Percentiles rank a stretch among this genome's conserved stretches.
phyloP scores from a whole-genome alignment of 1,140 invertebrate genomes.

The Camponotus floridanus region DNA sequence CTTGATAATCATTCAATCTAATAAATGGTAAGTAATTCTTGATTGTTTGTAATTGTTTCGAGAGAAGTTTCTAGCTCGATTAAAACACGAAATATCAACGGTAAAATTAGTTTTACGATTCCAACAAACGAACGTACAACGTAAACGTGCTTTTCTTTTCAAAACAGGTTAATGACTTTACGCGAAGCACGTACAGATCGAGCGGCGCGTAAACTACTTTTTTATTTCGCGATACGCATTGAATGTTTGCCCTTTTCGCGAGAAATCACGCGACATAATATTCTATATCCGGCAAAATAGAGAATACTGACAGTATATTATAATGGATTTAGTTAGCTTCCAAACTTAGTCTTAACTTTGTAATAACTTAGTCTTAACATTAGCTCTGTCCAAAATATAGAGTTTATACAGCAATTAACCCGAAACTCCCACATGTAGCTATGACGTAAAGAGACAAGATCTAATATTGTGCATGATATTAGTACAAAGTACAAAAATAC shows the following conservation, averaged over 20 bases:
- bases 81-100: background rate
- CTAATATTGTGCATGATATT: background rate
- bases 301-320: constrained; percentile 41
- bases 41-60: constrained; percentile 3
- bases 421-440: constrained; percentile 23
- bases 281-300: background rate
- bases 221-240: constrained; percentile 24
- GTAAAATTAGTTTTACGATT: constrained; percentile 15
- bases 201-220: background rate
- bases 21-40: constrained; percentile 6
- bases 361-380: constrained; percentile 61
- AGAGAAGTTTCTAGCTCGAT: constrained; percentile 21
- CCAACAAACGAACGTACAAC: background rate
- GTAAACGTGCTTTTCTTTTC: background rate
- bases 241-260: constrained; percentile 28
- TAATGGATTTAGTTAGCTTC: constrained; percentile 54
- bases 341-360: constrained; percentile 50
- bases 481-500: background rate
- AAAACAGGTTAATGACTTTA: constrained; percentile 25
- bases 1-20: background rate
- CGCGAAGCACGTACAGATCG: constrained; percentile 20
- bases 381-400: constrained; percentile 38
- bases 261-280: constrained; percentile 8
- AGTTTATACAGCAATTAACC: constrained; percentile 56
- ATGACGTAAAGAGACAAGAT: constrained; percentile 20